Evolutionary conservation across 2,888 invertebrate species (phyloP), one percentile per base, ranked within the genome.

Genomic region (Chloroclystis v-ata): DNA sequence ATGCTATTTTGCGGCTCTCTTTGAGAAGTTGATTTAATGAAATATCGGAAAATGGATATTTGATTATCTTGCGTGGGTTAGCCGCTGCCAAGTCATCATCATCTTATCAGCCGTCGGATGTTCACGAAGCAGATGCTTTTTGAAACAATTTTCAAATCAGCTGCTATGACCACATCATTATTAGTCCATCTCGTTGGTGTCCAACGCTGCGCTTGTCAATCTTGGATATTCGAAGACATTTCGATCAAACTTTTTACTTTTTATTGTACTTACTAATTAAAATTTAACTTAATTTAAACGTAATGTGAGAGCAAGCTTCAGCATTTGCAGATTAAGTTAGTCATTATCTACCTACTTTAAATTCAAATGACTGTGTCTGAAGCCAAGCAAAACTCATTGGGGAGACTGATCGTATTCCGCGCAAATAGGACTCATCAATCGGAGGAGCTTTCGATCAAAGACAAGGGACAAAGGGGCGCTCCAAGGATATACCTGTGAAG

Each of bases 391-490:
- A 77, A 74, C 75, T 76, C 74, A 75, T 75, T 65, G 63, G 61
- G 66, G 63, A 67, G 71, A 67, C 61, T 67, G 73, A 61, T 68
- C 65, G 61, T 67, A 67, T 66, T 72, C 64, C 60, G 64, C 66
- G 70, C 78, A 81, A 82, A 82, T 82, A 74, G 78, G 69, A 69
- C 78, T 72, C 80, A 83, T 83, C 82, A 82, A 82, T 83, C 79
- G 75, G 71, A 70, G 67, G 67, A 76, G 77, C 75, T 79, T 76
- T 78, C 78, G 74, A 79, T 81, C 78, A 79, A 79, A 78, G 82
- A 80, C 81, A 74, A 77, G 78, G 79, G 78, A 79, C 76, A 80
- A 78, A 72, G 72, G 75, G 75, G 72, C 73, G 50, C 65, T 69
- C 69, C 67, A 60, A 59, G 63, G 69, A 77, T 75, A 74, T 77